These are phyloP conservation scores for Bedellia somnulentella DNA, from an alignment of 2,888 invertebrate genomes.

Conservation along the genomic window DNA sequence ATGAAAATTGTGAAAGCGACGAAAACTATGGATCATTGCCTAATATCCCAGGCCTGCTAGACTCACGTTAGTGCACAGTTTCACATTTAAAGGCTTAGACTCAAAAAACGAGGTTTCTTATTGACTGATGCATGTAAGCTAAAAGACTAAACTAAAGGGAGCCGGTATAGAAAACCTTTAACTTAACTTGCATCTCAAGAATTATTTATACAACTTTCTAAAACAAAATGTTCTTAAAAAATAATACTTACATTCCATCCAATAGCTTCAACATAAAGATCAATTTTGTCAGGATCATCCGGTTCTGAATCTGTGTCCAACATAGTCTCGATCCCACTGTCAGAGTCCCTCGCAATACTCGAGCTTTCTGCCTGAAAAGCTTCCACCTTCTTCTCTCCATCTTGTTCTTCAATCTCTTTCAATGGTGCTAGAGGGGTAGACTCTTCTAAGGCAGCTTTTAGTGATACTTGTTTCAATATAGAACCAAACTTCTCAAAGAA, in stretches of 20 bases:
- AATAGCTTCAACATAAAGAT: slow-evolving; percentile 65
- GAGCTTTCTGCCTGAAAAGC: slow-evolving; percentile 31
- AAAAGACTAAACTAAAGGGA: no score
- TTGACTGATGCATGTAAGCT: no score
- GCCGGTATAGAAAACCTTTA: no score
- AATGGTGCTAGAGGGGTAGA: slow-evolving; percentile 57
- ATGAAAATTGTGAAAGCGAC: no score
- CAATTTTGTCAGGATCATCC: slow-evolving; percentile 64
- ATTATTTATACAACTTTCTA: no score
- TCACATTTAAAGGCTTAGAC: no score
- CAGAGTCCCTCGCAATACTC: slow-evolving; percentile 36
- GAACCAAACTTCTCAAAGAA: slow-evolving; percentile 85
- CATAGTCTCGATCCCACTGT: slow-evolving; percentile 60
- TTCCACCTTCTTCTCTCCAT: slow-evolving; percentile 36
- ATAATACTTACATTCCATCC: slow-evolving; percentile 75
- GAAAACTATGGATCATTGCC: no score
- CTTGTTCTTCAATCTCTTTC: slow-evolving; percentile 41
- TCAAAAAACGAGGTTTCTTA: no score
- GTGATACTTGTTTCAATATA: slow-evolving; percentile 66
- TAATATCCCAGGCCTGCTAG: no score
- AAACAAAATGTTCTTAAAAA: no score
- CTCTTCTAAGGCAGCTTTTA: slow-evolving; percentile 59
- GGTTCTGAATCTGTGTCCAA: slow-evolving; percentile 67
- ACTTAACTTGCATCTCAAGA: no score
- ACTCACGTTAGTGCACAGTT: no score